Percentiles rank a stretch among this genome's conserved stretches.
Evolutionary conservation across 2,113 vertebrate genomes (phyloP).

Genomic region (Xiphorhynchus elegans): DNA sequence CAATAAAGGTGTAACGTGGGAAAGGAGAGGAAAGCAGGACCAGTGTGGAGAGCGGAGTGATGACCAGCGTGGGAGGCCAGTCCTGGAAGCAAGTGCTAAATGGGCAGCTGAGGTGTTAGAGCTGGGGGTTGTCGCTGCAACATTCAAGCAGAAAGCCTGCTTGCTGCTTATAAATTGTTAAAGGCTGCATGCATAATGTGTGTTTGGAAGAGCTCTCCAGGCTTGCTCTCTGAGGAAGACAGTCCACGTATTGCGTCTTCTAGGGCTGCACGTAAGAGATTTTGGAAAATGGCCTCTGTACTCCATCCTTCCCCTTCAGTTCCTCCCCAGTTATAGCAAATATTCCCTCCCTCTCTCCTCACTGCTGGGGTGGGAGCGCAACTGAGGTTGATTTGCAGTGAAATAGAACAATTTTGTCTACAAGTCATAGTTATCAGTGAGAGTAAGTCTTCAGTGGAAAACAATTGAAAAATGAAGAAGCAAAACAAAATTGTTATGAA

Average conservation of each 20-base stretch:
- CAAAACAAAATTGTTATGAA: neutral
- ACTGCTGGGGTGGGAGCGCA: neutral
- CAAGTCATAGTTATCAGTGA: neutral
- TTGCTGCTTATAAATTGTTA: neutral
- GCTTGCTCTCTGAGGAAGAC: neutral
- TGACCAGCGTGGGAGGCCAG: neutral
- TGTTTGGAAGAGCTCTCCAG: neutral
- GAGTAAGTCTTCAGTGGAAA: neutral
- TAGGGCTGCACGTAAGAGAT: neutral
- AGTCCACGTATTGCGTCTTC: neutral
- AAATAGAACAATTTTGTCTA: neutral
- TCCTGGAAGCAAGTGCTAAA: neutral
- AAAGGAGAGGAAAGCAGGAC: neutral
- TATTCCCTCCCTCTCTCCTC: neutral
- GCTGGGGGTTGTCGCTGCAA: neutral
- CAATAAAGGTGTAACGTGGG: neutral
- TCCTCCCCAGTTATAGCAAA: neutral
- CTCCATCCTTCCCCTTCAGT: neutral
- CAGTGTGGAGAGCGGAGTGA: neutral
- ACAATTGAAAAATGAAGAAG: neutral
- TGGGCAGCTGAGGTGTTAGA: neutral
- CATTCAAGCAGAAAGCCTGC: neutral
- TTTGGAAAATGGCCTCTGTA: neutral
- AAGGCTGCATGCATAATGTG: neutral
- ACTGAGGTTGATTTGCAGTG: neutral